These are phyloP conservation scores for Rhabdornis inornatus DNA, from an alignment of 2,113 vertebrate species.

Conservation along the genomic window DNA sequence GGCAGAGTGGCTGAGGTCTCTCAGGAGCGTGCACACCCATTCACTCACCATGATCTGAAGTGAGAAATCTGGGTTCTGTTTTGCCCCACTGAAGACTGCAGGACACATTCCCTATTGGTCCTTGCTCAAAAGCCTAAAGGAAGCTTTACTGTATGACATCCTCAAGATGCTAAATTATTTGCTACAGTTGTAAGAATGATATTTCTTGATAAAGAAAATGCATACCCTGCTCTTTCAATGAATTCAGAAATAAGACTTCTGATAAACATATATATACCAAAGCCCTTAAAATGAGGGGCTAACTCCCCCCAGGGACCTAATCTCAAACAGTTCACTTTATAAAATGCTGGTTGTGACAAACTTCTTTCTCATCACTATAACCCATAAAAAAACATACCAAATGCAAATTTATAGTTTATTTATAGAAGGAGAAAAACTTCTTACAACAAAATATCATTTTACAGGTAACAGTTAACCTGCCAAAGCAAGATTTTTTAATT, in stretches of 20 bases:
- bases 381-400: neutral
- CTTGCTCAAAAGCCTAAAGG: neutral
- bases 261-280: too few species aligned
- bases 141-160: neutral
- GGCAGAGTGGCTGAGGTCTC: neutral
- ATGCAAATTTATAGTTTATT: neutral
- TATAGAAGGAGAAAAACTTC: neutral
- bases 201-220: neutral
- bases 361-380: neutral
- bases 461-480: neutral
- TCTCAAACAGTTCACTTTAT: neutral
- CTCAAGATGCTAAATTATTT: neutral
- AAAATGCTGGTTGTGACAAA: neutral
- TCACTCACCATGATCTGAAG: neutral
- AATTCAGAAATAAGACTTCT: neutral
- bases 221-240: neutral
- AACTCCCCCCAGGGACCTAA: neutral
- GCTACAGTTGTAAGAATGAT: neutral
- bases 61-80: neutral
- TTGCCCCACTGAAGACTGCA: rapidly evolving
- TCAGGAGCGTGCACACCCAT: rapidly evolving
- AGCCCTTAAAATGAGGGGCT: neutral
- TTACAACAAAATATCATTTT: neutral
- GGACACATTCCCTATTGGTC: neutral
- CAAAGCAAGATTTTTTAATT: neutral